A percentile compares a stretch with the other conserved stretches of the same genome.
These are phyloP conservation scores for Drosophila tsacasi DNA, from an alignment of 1,140 invertebrate species.

Conservation along the genomic window DNA sequence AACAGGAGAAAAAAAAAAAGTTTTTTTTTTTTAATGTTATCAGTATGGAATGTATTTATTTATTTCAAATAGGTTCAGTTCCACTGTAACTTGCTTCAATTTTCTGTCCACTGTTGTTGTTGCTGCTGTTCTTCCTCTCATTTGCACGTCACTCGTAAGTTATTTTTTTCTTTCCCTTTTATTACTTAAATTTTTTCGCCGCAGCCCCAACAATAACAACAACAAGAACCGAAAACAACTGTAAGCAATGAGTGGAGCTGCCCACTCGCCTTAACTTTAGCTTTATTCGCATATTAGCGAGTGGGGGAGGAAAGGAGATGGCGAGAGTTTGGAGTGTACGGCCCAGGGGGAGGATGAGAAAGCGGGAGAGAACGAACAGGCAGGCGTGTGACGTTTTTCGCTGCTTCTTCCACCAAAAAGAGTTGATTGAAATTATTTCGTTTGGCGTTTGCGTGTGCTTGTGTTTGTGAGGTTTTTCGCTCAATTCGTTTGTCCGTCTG, in stretches of 20 bases:
- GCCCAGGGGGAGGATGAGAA: slow-evolving; percentile 3
- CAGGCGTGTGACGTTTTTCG: slow-evolving; percentile 74
- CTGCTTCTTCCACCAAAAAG: slow-evolving; percentile 63
- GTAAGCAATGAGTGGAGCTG: slow-evolving; percentile 45
- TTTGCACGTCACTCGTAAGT: slow-evolving; percentile 74
- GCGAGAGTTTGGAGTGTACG: slow-evolving; percentile 4
- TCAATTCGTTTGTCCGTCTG: slow-evolving; percentile 50
- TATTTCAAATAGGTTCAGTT: not conserved
- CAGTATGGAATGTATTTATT: not conserved
- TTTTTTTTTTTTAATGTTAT: not conserved
- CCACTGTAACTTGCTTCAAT: slow-evolving; percentile 39
- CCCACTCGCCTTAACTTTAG: slow-evolving; percentile 46
- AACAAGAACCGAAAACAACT: slow-evolving; percentile 37
- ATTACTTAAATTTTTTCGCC: slow-evolving; percentile 78
- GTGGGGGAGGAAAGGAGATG: slow-evolving; percentile 27
- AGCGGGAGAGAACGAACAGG: slow-evolving; percentile 25
- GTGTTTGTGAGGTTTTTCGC: slow-evolving; percentile 60
- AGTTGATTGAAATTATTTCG: slow-evolving; percentile 82
- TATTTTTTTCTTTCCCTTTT: slow-evolving; percentile 53
- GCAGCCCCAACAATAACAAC: slow-evolving; percentile 43
- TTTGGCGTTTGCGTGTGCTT: slow-evolving; percentile 38
- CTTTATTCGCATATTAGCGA: slow-evolving; percentile 61
- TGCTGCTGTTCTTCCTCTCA: slow-evolving; percentile 53
- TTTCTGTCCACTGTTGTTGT: slow-evolving; percentile 38
- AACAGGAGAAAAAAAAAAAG: not conserved